Base-by-base conservation (phyloP, 2,797 vertebrate species). In the Sciurus carolinensis region DNA sequence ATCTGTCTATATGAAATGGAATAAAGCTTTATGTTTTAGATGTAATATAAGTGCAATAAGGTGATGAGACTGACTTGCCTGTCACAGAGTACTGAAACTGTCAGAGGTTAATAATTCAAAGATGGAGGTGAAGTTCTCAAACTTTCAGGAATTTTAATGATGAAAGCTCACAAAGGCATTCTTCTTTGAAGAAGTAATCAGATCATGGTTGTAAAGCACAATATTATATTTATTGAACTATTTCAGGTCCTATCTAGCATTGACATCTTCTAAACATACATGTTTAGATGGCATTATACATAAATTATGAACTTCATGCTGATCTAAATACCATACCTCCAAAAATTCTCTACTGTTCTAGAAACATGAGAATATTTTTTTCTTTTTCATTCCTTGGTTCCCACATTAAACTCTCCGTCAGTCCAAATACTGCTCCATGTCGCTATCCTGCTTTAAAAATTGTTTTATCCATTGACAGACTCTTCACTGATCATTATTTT, bases 71-170 rank as follows among this genome's bases (percentile, higher is more conserved):
- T 47, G 50, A 95, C 62, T 92, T 82, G 33, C 33, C 1, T 18
- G 26, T 59, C 71, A 59, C 39, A 18, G 76, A 88, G 59, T 22
- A 76, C 47, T 81, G 50, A 75, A 6, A 71, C 11, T n/a, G 28
- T 88, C 50, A 62, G 42, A 18, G 50, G 50, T 87, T 59, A 52
- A 3, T 52, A 88, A 76, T 88, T 91, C 50, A 92, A 87, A 71
- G n/a, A 76, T 36, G 62, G 44, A 64, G 20, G 28, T 33, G 81
- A 10, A 64, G 13, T 94, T 54, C 33, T 12, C 20, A 26, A 75
- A 50, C 54, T 80, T 95, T 69, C 72, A 79, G 62, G 52, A 89
- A 71, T 72, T 89, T 50, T 84, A 69, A 89, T 79, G 64, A 79
- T 72, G 12, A 73, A 71, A 84, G 52, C 71, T n/a, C 42, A 77